These are phyloP conservation scores for Podarcis siculus DNA, from an alignment of 2,797 vertebrate species.

Conservation along the genomic window DNA sequence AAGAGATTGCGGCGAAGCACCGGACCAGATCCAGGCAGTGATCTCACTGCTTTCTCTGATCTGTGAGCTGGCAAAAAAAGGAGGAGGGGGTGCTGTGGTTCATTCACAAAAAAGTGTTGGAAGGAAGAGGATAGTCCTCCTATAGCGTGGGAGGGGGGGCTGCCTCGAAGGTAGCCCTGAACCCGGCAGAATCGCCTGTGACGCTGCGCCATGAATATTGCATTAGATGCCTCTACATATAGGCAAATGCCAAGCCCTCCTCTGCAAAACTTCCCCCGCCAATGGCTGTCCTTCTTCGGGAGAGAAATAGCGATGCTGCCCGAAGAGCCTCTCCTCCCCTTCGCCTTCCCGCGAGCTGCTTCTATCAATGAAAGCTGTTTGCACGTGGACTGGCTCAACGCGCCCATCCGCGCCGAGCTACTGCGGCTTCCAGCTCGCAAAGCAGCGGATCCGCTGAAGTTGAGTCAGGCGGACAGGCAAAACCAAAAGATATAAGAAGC, in stretches of 20 bases:
- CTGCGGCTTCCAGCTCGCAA: background rate
- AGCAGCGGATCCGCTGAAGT: background rate
- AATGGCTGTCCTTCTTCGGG: background rate
- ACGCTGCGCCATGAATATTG: conserved; percentile 72
- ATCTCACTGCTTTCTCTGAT: conserved; percentile 79
- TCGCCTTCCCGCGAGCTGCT: background rate
- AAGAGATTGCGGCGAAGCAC: conserved; percentile 76
- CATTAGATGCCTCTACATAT: conserved; percentile 25
- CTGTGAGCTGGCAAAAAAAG: conserved; percentile 80
- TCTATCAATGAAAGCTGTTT: background rate
- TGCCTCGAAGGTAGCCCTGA: conserved; percentile 69
- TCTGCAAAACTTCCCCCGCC: background rate
- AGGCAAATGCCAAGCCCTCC: conserved; percentile 7
- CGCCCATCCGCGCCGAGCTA: no score
- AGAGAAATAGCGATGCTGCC: background rate
- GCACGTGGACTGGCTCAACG: background rate
- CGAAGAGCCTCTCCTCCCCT: background rate
- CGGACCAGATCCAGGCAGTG: conserved; percentile 82
- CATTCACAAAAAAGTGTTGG: conserved; percentile 80
- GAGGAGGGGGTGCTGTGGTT: conserved; percentile 62
- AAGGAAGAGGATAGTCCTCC: background rate
- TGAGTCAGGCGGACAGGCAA: background rate
- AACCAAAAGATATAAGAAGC: background rate
- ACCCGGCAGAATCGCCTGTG: conserved; percentile 69
- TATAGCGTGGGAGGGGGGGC: conserved; percentile 18